Evolutionary conservation across 2,888 invertebrate species (phyloP), one percentile per base, ranked within the genome.

Genomic region (Coelopa pilipes): DNA sequence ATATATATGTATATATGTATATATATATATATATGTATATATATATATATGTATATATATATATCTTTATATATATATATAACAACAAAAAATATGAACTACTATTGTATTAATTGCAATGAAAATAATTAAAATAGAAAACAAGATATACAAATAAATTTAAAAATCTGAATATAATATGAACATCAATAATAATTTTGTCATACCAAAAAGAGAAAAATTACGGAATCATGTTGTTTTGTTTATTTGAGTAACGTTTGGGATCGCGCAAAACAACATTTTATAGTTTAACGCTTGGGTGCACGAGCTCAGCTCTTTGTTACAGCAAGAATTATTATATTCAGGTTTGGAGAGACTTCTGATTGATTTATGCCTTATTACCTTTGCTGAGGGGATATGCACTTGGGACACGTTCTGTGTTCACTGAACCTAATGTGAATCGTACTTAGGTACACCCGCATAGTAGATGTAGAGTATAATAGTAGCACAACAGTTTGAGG

Each of bases 201-300:
- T 80, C 79, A 80, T 80, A 80, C 79, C 76, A 78, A 79, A 80
- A 75, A 75, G 70, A 53, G 34, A 70, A 68, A 72, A 53, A 60
- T 59, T 21, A 59, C 13, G 21, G 17, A 55, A 11, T 19, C 12
- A 21, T 9, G 19, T 60, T 60, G 34, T 15, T 19, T 17, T 50
- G 15, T 66, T 66, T 66, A 15, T 19, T 66, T 66, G 45, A 2
- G 19, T 46, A 63, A 2, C 0, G 15, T 9, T 15, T 15, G 15
- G 63, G n/a, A 17, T 65, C 47, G 46, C 10, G 65, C 19, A 19
- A 19, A 34, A 34, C 34, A 34, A 34, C 34, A 46, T 50, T 4
- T 12, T 4, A 47, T 63, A 67, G 74, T 75, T 77, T 76, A 75
- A 73, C 76, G 21, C 49, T 21, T 11, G 21, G 5, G 47, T 7